These are phyloP conservation scores for Euthynnus affinis DNA, from an alignment of 2,797 vertebrate species.

Conservation along the genomic window DNA sequence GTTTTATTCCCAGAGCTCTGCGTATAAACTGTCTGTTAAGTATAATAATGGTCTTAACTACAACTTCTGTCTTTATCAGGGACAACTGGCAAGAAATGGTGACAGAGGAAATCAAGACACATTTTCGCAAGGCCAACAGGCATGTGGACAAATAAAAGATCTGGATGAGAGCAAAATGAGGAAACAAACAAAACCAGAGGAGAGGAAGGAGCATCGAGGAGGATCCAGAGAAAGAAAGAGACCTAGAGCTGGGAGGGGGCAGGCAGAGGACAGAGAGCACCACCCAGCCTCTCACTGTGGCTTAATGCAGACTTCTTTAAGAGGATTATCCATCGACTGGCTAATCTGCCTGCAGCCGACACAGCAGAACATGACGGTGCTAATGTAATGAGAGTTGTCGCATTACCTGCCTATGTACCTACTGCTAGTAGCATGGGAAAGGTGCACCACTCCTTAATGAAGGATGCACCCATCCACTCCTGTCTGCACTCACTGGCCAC, in stretches of 20 bases:
- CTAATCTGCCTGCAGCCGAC: conserved; percentile 86
- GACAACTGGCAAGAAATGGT: conserved; percentile 89
- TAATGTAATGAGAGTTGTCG: conserved; percentile 85
- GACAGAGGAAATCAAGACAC: conserved; percentile 86
- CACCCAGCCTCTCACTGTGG: conserved; percentile 71
- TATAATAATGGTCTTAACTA: conserved; percentile 7
- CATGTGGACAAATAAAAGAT: conserved; percentile 82
- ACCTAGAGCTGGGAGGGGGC: conserved; percentile 28
- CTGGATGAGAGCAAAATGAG: conserved; percentile 59
- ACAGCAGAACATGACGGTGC: conserved; percentile 83
- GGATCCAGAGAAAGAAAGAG: conserved; percentile 33
- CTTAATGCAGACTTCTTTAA: conserved; percentile 86
- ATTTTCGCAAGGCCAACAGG: conserved; percentile 87
- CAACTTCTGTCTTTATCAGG: conserved; percentile 65
- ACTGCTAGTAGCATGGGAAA: conserved; percentile 54
- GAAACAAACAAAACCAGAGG: conserved; percentile 30
- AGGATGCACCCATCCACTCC: conserved; percentile 55
- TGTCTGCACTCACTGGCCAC: conserved; percentile 79
- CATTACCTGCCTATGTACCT: conserved; percentile 62
- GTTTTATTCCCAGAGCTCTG: not conserved
- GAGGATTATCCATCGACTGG: conserved; percentile 84
- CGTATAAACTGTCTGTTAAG: not conserved
- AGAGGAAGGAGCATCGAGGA: conserved; percentile 31
- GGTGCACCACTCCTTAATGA: conserved; percentile 50
- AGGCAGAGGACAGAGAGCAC: conserved; percentile 59